A percentile compares a stretch with the other conserved stretches of the same genome.
Conservation (phyloP, 2,113 vertebrate species). For the Glaucidium brasilianum region DNA sequence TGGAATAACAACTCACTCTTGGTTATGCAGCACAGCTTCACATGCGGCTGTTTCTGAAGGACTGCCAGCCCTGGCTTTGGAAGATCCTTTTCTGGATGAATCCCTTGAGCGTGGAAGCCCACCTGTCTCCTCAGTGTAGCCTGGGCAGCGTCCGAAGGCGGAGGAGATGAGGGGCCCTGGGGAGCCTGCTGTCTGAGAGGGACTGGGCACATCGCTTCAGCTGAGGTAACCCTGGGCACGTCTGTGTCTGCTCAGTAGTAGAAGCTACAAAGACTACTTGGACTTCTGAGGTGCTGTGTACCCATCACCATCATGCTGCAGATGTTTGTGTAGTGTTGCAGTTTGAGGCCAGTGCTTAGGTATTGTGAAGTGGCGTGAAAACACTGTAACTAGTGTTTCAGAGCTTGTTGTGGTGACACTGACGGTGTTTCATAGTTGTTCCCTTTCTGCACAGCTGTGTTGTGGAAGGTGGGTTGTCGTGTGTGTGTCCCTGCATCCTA, state of each 20-base stretch:
- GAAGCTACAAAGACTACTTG: not conserved
- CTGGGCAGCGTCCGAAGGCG: not conserved
- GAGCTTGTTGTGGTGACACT: not conserved
- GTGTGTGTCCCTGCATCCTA: not conserved
- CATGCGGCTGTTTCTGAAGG: not conserved
- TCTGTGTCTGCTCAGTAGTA: too few relatives aligned
- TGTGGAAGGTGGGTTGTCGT: not conserved
- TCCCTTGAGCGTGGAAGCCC: not conserved
- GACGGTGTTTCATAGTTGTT: not conserved
- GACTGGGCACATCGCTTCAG: not conserved
- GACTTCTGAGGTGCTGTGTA: not conserved
- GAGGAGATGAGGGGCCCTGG: not conserved
- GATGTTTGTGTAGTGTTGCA: not conserved
- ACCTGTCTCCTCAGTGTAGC: fast-evolving
- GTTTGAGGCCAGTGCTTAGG: too few relatives aligned
- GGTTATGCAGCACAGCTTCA: not conserved
- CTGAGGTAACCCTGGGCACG: not conserved
- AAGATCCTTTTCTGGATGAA: not conserved
- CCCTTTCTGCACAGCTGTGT: too few relatives aligned
- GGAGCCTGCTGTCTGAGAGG: not conserved
- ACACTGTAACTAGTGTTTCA: fast-evolving
- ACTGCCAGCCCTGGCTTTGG: not conserved
- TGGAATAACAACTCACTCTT: not conserved
- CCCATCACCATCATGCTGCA: fast-evolving
- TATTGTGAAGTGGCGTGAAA: too few relatives aligned